Evolutionary conservation across 2,113 vertebrate species (phyloP), one percentile per base, ranked within the genome.

Genomic region (Cheilinus undulatus): DNA sequence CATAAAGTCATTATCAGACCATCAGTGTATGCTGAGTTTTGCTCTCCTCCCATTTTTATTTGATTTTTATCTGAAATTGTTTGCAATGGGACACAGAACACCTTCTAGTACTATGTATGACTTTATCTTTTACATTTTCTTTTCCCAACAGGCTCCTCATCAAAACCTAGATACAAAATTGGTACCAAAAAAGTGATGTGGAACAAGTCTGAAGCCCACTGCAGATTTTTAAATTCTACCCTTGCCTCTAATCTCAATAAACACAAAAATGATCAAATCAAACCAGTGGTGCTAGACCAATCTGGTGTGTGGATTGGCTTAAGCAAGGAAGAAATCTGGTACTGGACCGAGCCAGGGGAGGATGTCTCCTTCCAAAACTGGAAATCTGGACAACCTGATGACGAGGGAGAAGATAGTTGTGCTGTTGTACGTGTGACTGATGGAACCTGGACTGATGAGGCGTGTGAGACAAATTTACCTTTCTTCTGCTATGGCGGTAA

Each of bases 281-380:
- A 6, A 2, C 5, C 2, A 34, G 11, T 9, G 32, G 11, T 34
- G 8, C 5, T 2, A 9, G 8, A 2, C 6, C 2, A 6, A 2
- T 14, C 36, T n/a, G 42, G 10, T 5, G 42, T 2, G 7, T 80
- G 78, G 78, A 62, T 72, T 6, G 61, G 72, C 61, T 27, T 76
- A 5, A 5, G 0, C 3, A 30, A 1, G 12, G 1, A 4, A 1
- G 0, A 8, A 6, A 0, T 3, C n/a, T 83, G 69, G 80, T 0
- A 5, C 1, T 77, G 58, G 73, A 26, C n/a, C 17, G 14, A 27
- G 3, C 19, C 19, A 0, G 7, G 4, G 40, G 2, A 22, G 23
- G 3, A 0, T 0, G 0, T 3, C 20, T 7, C 2, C 2, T 51
- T 57, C 3, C 0, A 3, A n/a, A 73, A 69, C 52, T 73, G 73